Conservation (phyloP, 2,113 vertebrate genomes). For the Heterochromis multidens region DNA sequence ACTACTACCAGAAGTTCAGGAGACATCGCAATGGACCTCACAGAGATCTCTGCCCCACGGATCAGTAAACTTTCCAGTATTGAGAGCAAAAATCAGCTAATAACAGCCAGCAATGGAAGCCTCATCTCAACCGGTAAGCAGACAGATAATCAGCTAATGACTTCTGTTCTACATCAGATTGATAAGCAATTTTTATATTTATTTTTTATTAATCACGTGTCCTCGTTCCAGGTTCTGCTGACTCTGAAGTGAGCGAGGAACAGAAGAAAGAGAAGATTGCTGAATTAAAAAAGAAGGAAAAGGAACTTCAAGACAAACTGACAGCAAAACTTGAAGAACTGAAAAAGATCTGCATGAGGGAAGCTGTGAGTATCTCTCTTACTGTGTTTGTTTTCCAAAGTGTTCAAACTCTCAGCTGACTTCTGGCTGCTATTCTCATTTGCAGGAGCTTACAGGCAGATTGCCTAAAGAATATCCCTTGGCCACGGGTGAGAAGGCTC, state of each 20-base stretch:
- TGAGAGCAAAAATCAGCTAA: conserved; percentile 87
- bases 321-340: conserved; percentile 88
- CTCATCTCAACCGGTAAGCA: conserved; percentile 90
- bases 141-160: not conserved
- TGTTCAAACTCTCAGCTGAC: not conserved
- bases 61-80: conserved; percentile 80
- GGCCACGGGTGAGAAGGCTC: conserved; percentile 85
- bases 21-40: conserved; percentile 92
- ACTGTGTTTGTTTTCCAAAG: not conserved
- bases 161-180: not conserved
- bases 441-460: conserved; percentile 88
- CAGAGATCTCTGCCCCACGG: conserved; percentile 80
- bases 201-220: not conserved
- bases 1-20: conserved; percentile 87
- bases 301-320: conserved; percentile 84
- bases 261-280: conserved; percentile 92
- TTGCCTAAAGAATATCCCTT: conserved; percentile 93
- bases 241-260: conserved; percentile 90
- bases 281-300: conserved; percentile 90
- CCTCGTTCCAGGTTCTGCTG: conserved; percentile 82
- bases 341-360: conserved; percentile 90
- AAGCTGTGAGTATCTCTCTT: conserved; percentile 84
- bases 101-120: conserved; percentile 95
- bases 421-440: not conserved
- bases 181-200: not conserved